phyloP scores from a whole-genome alignment of 1,140 invertebrate species.

The Arctopsyche grandis region DNA sequence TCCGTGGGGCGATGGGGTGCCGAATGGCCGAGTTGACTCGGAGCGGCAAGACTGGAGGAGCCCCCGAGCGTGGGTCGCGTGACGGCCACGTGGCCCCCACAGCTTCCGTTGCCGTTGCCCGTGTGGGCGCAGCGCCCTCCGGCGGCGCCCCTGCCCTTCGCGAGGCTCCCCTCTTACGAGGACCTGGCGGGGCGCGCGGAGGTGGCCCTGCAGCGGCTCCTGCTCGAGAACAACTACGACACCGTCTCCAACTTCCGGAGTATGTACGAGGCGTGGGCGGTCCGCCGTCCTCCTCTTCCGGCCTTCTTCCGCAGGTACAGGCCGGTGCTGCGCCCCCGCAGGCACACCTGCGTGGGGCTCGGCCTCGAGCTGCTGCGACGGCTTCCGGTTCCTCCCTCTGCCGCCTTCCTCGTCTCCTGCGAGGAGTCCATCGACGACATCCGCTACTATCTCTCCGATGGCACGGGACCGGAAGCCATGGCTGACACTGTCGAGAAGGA shows the following conservation, averaged over 20 bases:
- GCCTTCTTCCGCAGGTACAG: slow-evolving; percentile 75
- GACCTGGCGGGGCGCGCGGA: slow-evolving; percentile 80
- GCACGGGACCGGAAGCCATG: slow-evolving; percentile 67
- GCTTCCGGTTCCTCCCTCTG: slow-evolving; percentile 72
- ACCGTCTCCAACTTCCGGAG: slow-evolving; percentile 86
- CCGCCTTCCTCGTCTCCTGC: slow-evolving; percentile 81
- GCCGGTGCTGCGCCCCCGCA: slow-evolving; percentile 78
- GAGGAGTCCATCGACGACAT: slow-evolving; percentile 84
- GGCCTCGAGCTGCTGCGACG: slow-evolving; percentile 79
- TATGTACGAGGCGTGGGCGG: slow-evolving; percentile 77
- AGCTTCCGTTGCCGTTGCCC: slow-evolving; percentile 72
- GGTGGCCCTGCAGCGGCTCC: slow-evolving; percentile 77
- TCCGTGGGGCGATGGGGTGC: slow-evolving; percentile 85
- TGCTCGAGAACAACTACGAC: slow-evolving; percentile 85
- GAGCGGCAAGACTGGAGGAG: slow-evolving; percentile 67
- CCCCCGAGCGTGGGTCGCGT: slow-evolving; percentile 67
- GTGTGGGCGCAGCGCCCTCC: slow-evolving; percentile 64
- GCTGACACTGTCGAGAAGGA: slow-evolving; percentile 83
- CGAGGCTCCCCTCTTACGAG: slow-evolving; percentile 72
- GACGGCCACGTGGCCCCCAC: slow-evolving; percentile 74
- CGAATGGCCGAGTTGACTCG: slow-evolving; percentile 95
- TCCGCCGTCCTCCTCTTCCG: slow-evolving; percentile 58
- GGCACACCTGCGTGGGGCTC: slow-evolving; percentile 89
- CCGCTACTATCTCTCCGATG: slow-evolving; percentile 72
- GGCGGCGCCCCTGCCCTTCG: slow-evolving; percentile 72